Conservation (phyloP, 2,797 vertebrate genomes). For the Onychomys leucogaster region DNA sequence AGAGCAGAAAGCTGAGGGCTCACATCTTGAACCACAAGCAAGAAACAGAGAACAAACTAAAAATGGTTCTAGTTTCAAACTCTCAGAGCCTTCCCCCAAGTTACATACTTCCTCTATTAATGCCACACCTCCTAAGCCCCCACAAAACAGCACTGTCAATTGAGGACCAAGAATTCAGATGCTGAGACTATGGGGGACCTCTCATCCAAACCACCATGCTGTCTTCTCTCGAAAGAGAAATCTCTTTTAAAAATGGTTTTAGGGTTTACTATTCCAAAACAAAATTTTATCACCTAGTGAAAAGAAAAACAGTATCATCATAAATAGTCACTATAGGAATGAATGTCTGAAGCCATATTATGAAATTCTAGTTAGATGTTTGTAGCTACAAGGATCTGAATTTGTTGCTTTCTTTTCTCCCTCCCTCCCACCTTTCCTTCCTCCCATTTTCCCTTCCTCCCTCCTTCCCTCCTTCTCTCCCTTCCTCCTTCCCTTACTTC, state of each 20-base stretch:
- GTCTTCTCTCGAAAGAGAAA: conserved; percentile 9
- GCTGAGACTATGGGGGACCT: background rate
- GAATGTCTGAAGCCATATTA: background rate
- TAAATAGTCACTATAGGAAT: background rate
- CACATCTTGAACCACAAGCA: background rate
- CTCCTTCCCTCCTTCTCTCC: background rate
- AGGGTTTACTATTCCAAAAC: conserved; percentile 19
- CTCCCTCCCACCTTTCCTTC: background rate
- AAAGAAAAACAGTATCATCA: background rate
- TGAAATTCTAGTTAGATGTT: background rate
- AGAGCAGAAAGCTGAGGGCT: too few relatives aligned
- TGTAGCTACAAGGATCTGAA: background rate
- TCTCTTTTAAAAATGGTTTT: background rate
- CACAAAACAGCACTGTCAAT: background rate
- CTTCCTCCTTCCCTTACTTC: rapidly evolving
- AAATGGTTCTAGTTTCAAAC: background rate
- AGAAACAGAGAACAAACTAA: background rate
- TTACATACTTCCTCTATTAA: background rate
- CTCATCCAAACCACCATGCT: too few relatives aligned
- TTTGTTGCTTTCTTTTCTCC: background rate
- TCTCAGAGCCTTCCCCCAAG: background rate
- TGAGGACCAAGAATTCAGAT: background rate
- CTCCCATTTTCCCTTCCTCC: background rate
- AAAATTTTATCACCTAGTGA: background rate
- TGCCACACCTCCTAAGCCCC: too few relatives aligned